A percentile compares a stretch with the other conserved stretches of the same genome.
These are phyloP conservation scores for Macrosoma leucophasiata DNA, from an alignment of 2,888 invertebrate genomes.

Conservation along the genomic window DNA sequence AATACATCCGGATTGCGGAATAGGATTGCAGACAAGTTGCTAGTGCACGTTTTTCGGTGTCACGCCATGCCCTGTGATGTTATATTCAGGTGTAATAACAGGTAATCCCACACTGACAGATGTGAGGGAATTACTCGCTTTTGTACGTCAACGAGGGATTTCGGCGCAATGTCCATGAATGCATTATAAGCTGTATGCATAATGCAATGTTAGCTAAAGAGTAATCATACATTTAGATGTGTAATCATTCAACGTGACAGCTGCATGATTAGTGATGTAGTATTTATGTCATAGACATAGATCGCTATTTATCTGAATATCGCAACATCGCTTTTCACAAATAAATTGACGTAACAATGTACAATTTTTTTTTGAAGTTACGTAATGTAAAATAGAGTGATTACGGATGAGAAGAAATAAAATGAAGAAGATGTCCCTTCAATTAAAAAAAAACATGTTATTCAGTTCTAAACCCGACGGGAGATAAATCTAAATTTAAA, in stretches of 20 bases:
- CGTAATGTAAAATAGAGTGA: too few species aligned
- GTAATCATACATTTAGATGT: slow-evolving; percentile 20
- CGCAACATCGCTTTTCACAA: too few species aligned
- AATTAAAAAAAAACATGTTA: too few species aligned
- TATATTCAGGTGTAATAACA: slow-evolving; percentile 50
- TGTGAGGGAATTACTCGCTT: slow-evolving; percentile 45
- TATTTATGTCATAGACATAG: too few species aligned
- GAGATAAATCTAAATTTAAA: too few species aligned
- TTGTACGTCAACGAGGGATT: slow-evolving; percentile 41
- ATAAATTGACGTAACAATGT: too few species aligned
- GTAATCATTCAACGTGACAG: slow-evolving; percentile 3
- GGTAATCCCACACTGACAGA: slow-evolving; percentile 35
- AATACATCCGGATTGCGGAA: slow-evolving; percentile 20
- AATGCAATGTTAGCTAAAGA: slow-evolving; percentile 30
- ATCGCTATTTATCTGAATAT: too few species aligned
- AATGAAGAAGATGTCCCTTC: too few species aligned
- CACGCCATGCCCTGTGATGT: slow-evolving; percentile 37
- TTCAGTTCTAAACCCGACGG: too few species aligned
- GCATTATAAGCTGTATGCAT: slow-evolving; percentile 37
- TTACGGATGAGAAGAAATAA: too few species aligned
- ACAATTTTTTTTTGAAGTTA: too few species aligned
- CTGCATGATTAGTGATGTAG: too few species aligned
- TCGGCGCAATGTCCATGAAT: slow-evolving; percentile 42
- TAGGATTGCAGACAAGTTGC: slow-evolving; percentile 21
- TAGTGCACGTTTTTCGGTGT: slow-evolving; percentile 24